phyloP scores from a whole-genome alignment of 1,140 invertebrate species.

The Penaeus vannamei region DNA sequence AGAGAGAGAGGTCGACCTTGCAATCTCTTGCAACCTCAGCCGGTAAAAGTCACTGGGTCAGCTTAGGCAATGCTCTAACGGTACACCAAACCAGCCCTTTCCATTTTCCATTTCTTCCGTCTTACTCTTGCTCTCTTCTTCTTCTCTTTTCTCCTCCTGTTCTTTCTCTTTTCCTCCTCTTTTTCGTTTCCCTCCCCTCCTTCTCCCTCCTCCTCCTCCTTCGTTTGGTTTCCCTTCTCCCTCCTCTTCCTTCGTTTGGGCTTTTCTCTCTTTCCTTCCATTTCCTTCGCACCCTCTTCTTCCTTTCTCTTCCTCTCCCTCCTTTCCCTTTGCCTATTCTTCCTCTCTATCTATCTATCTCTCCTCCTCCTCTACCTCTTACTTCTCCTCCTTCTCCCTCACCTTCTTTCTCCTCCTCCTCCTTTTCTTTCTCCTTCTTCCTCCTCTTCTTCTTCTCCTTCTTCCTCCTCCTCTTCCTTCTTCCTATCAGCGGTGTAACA shows the following conservation, averaged over 20 bases:
- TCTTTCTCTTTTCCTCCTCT: neutral
- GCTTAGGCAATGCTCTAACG: no score
- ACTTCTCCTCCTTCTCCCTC: neutral
- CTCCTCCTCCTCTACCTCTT: neutral
- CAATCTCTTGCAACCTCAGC: no score
- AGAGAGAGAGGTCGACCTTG: no score
- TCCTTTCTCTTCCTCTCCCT: no score
- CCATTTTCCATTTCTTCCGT: neutral
- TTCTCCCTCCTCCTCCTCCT: neutral
- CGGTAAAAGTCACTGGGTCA: no score
- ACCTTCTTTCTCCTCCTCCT: neutral
- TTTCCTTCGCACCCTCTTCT: no score
- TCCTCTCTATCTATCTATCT: neutral
- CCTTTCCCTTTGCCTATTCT: neutral
- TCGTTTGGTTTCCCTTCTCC: neutral
- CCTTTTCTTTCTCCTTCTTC: neutral
- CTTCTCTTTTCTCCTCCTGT: neutral
- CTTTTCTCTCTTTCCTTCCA: neutral
- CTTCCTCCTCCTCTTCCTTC: neutral
- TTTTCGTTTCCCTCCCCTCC: neutral
- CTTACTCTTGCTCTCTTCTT: conserved; percentile 3
- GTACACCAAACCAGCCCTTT: no score
- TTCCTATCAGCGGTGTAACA: no score
- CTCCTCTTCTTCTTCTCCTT: neutral
- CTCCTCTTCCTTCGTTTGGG: neutral